phyloP scores from a whole-genome alignment of 2,797 vertebrate species.

The Diplodus puntazzo region DNA sequence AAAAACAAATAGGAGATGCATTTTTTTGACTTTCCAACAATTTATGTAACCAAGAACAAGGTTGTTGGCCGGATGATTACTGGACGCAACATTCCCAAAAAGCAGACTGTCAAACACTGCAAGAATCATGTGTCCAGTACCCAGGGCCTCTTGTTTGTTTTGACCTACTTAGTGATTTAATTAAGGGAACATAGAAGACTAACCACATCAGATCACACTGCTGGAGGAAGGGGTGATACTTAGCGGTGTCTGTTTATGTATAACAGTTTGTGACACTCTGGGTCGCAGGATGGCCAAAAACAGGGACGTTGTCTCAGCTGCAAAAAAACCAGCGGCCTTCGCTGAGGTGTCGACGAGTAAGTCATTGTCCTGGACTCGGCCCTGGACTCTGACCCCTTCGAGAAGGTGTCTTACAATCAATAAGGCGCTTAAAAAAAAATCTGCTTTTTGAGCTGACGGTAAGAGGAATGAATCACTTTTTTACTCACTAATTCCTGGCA shows the following conservation, averaged over 20 bases:
- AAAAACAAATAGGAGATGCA: neutral
- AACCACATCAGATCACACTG: constrained; percentile 54
- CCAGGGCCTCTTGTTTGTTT: constrained; percentile 60
- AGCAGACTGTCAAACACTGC: constrained; percentile 14
- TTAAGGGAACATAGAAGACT: constrained; percentile 63
- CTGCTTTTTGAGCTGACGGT: neutral
- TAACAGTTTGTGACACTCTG: constrained; percentile 65
- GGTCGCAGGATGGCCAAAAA: constrained; percentile 29
- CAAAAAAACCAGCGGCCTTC: neutral
- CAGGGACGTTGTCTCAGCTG: constrained; percentile 12
- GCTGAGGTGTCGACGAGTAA: neutral
- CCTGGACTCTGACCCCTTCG: constrained; percentile 18
- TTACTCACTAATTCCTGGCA: constrained; percentile 6
- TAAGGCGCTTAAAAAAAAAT: neutral
- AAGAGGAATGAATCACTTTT: constrained; percentile 8
- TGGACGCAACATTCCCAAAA: constrained; percentile 23
- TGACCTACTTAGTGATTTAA: constrained; percentile 78
- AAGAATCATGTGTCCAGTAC: constrained; percentile 46
- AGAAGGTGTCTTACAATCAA: constrained; percentile 1
- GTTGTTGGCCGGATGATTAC: constrained; percentile 6
- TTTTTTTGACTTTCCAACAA: neutral
- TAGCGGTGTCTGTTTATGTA: constrained; percentile 57
- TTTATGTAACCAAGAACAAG: neutral
- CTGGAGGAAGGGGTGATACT: constrained; percentile 49
- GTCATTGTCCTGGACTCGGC: neutral